Conservation (phyloP, 2,797 vertebrate species). For the Orientallactaga sibirica region DNA sequence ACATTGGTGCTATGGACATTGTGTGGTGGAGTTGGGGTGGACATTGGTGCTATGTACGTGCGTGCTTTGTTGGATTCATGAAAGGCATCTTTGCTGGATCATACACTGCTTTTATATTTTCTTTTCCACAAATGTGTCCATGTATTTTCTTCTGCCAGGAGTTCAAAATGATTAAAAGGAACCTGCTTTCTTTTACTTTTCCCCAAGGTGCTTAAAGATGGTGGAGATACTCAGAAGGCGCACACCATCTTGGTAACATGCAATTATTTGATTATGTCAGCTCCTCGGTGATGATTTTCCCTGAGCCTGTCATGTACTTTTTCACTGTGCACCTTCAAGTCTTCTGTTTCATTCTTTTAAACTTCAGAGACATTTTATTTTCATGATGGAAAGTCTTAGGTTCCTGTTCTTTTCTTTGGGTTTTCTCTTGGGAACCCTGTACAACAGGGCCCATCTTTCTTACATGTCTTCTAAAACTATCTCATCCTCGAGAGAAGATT, state of each 20-base stretch:
- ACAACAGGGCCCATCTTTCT: neutral
- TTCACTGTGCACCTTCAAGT: neutral
- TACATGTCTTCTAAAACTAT: neutral
- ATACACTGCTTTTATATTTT: too few species aligned
- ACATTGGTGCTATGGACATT: too few species aligned
- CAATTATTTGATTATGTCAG: neutral
- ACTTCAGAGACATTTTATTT: neutral
- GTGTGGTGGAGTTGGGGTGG: too few species aligned
- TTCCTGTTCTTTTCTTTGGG: neutral
- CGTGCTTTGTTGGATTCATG: too few species aligned
- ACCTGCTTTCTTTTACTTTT: neutral
- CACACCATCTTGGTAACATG: neutral
- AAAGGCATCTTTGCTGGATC: too few species aligned
- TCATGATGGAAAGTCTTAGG: neutral
- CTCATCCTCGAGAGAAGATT: constrained; percentile 31
- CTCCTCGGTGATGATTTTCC: neutral
- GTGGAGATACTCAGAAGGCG: neutral
- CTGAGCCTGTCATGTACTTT: neutral
- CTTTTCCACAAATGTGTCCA: too few species aligned
- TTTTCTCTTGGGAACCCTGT: neutral
- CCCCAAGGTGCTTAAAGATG: neutral
- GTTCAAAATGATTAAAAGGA: too few species aligned
- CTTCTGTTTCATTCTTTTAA: neutral
- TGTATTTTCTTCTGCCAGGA: too few species aligned
- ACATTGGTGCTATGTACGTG: too few species aligned